Conservation (phyloP, 2,797 vertebrate genomes). For the Schizothorax lantsangensis region DNA sequence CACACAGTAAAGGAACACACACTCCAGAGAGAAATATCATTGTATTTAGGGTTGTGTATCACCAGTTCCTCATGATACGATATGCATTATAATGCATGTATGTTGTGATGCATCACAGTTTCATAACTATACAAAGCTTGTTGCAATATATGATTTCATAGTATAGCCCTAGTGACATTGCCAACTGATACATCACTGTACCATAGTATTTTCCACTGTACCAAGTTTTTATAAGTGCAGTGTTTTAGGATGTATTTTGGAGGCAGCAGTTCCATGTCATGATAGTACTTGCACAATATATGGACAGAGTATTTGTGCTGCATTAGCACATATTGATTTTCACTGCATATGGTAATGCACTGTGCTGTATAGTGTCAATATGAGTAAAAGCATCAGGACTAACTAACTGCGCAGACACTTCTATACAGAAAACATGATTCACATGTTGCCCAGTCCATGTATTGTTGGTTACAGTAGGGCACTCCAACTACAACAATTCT, state of each 20-base stretch:
- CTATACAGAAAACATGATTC: neutral
- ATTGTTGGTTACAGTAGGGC: neutral
- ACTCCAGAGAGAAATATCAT: neutral
- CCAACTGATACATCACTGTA: neutral
- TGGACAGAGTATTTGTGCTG: constrained; percentile 14
- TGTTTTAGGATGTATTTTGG: neutral
- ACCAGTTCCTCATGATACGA: neutral
- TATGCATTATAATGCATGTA: neutral
- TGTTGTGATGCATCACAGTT: neutral
- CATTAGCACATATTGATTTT: constrained; percentile 38
- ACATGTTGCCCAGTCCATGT: neutral
- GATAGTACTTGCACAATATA: neutral
- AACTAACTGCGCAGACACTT: neutral
- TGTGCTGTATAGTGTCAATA: neutral
- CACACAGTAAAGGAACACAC: neutral
- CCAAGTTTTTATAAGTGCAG: neutral
- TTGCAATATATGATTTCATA: neutral
- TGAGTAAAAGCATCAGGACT: neutral
- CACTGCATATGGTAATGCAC: constrained; percentile 3
- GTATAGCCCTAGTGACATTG: neutral
- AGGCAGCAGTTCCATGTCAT: constrained; percentile 12
- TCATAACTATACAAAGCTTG: neutral
- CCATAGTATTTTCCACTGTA: neutral
- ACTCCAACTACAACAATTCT: neutral
- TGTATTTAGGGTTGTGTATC: neutral